Evolutionary conservation across 2,797 vertebrate species (phyloP), one percentile per base, ranked within the genome.

Genomic region (Holocentrus rufus): DNA sequence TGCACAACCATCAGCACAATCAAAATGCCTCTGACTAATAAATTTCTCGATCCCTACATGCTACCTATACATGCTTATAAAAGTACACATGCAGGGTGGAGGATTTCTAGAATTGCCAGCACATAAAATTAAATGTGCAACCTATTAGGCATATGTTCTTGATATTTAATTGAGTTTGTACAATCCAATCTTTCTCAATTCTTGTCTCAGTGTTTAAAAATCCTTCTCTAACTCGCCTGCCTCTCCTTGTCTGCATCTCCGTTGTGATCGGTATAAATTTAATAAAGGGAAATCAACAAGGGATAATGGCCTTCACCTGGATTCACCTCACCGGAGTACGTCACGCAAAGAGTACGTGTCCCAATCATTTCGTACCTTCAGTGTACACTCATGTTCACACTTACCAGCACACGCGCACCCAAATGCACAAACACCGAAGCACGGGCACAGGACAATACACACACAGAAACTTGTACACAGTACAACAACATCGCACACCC

Each of bases 1-100:
- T 66, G n/a, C 17, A 9, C 46, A 31, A 15, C 72, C 62, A 59
- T 63, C 54, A 69, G 58, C 62, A 72, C 46, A 72, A 57, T 74
- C 8, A 10, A 39, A 11, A 39, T 9, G 8, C 36, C 31, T 69
- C 20, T 3, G 36, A 39, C 8, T 2, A 11, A 20, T 31, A 23
- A n/a, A n/a, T n/a, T n/a, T n/a, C 56, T 39, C 49, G 65, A 42
- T 53, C 31, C 34, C 53, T 22, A 52, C 49, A 52, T 52, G n/a
- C 49, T 52, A 8, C 49, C 49, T 52, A 50, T n/a, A 50, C 47
- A 3, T 50, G 5, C 47, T 49, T 39, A 46, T 56, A 69, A 63
- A 67, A 15, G 34, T 44, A 44, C 10, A n/a, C 27, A 30, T 57
- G 8, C 17, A 14, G 9, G 17, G 5, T 3, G 18, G 36, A 54